Conservation (phyloP, 2,888 invertebrate species). For the Seira ritae region DNA sequence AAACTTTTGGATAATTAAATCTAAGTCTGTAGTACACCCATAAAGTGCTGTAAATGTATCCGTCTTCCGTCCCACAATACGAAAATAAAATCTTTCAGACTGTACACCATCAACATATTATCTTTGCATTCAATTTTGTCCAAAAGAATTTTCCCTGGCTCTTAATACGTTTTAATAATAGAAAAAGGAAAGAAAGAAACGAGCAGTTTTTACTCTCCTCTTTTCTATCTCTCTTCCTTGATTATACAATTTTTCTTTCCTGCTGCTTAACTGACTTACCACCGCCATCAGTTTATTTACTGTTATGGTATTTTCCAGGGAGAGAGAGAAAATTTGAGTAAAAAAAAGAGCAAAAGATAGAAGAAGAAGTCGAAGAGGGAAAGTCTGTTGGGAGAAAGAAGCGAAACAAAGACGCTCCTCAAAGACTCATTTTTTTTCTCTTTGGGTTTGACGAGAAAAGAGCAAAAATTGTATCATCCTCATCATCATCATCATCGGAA, state of each 20-base stretch:
- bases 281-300: constrained; percentile 19
- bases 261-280: constrained; percentile 50
- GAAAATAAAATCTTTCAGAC: constrained; percentile 19
- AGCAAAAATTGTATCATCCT: constrained; percentile 37
- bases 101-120: constrained; percentile 9
- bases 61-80: constrained; percentile 53
- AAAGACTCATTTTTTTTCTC: constrained; percentile 19
- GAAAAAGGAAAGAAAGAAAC: neutral
- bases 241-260: constrained; percentile 31
- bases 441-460: constrained; percentile 14
- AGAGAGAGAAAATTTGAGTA: neutral
- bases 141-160: constrained; percentile 1
- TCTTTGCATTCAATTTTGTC: constrained; percentile 9
- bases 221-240: constrained; percentile 23
- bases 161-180: constrained; percentile 18
- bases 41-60: constrained; percentile 63
- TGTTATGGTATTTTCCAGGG: constrained; percentile 17
- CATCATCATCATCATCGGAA: constrained; percentile 18
- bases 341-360: constrained; percentile 13
- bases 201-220: constrained; percentile 7
- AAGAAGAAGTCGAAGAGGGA: constrained; percentile 35
- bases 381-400: constrained; percentile 20
- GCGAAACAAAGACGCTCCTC: neutral
- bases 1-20: constrained; percentile 66
- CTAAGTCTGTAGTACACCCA: constrained; percentile 60